These are phyloP conservation scores for Oreochromis niloticus DNA, from an alignment of 2,113 vertebrate species.

Conservation along the genomic window DNA sequence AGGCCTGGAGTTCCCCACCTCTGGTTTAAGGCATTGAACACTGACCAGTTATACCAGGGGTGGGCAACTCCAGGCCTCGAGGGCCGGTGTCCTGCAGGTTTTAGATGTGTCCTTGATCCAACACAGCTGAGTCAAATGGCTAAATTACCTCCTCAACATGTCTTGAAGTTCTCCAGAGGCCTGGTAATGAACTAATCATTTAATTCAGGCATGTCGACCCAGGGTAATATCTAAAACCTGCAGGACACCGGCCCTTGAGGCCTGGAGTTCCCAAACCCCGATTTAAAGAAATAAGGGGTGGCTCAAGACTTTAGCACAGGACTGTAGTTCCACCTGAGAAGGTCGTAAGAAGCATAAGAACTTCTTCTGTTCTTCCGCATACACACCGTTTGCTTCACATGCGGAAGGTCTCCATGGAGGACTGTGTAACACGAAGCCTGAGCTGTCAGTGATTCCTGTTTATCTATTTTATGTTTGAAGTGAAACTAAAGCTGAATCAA, in stretches of 20 bases:
- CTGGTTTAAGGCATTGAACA: neutral
- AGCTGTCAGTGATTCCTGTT: neutral
- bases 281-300: neutral
- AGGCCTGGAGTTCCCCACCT: neutral
- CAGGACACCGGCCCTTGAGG: accelerated
- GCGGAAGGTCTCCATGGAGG: accelerated
- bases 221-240: neutral
- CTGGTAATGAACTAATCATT: accelerated
- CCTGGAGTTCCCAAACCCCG: neutral
- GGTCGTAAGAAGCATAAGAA: neutral
- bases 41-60: neutral
- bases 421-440: neutral
- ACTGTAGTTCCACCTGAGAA: neutral
- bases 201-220: accelerated
- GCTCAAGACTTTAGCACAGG: neutral
- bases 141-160: neutral
- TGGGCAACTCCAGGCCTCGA: accelerated
- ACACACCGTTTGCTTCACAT: neutral
- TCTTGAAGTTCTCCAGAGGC: neutral
- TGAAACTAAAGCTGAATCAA: neutral
- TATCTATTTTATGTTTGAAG: neutral
- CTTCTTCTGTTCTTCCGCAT: accelerated
- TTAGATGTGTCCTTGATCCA: neutral
- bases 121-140: too few relatives aligned
- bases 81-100: neutral